Evolutionary conservation across 2,797 vertebrate genomes (phyloP), one percentile per base, ranked within the genome.

Genomic region (Helicolenus hilgendorfi): DNA sequence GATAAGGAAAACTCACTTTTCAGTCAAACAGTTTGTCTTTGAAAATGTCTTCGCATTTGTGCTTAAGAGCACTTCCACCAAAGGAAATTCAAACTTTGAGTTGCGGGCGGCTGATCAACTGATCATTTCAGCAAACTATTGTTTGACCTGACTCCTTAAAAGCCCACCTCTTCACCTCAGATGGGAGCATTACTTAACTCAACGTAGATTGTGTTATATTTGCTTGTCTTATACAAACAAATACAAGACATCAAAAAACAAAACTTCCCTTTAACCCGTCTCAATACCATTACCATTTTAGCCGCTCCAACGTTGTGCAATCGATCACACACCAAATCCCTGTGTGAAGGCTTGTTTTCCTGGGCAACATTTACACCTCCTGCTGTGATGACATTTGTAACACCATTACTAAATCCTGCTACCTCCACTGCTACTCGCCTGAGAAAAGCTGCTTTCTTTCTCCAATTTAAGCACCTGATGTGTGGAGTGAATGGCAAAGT

Each of bases 321-420:
- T 69, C 38, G 14, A 84, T 83, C 13, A 59, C 26, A 49, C 78
- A 24, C 53, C 10, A 26, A 53, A 62, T 22, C 55, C 58, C 33
- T 9, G n/a, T 27, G 63, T 64, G 67, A 67, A 29, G 62, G 10
- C 24, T 85, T 56, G 31, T 84, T 72, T 81, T 31, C 76, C 78
- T 18, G 29, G 59, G 68, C 6, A 2, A 3, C 81, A 86, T 73
- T 36, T 11, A 4, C 26, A 2, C 67, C 87, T 79, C 73, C 86
- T 49, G 71, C 41, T 86, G 86, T 64, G 63, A 64, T 81, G 90
- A 77, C 81, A 88, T 93, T 89, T 91, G 67, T 75, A 75, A 63
- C 33, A 11, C 41, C 65, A 67, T 79, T 29, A 78, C 41, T 3
- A 36, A 49, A 31, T 33, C 72, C 49, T 49, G 69, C 81, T 41